Conservation (phyloP, 2,888 invertebrate species). For the Drosophila infuscata region DNA sequence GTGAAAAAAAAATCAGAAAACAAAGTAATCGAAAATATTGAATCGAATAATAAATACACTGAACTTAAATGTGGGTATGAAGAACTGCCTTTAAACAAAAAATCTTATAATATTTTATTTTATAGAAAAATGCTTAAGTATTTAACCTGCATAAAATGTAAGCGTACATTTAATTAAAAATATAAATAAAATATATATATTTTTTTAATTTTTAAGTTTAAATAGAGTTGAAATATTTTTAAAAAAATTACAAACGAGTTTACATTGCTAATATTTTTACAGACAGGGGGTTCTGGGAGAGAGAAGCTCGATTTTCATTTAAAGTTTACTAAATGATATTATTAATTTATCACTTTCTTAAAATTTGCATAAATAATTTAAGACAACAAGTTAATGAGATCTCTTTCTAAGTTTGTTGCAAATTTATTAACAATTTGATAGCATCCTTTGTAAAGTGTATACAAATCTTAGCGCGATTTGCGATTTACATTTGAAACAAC, state of each 20-base stretch:
- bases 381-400: not conserved
- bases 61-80: not conserved
- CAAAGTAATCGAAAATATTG: not conserved
- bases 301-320: not conserved
- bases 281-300: not conserved
- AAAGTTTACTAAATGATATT: not conserved
- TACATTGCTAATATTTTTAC: no score
- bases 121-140: not conserved
- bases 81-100: not conserved
- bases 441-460: not conserved
- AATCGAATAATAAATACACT: conserved; percentile 15
- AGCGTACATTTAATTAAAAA: not conserved
- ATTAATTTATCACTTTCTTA: not conserved
- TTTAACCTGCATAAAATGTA: not conserved
- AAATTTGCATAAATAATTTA: not conserved
- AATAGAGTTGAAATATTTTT: not conserved
- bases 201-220: not conserved
- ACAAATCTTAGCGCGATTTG: conserved; percentile 59
- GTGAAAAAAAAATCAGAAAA: conserved; percentile 47
- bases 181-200: not conserved
- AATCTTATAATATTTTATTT: not conserved
- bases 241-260: not conserved
- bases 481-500: conserved; percentile 75
- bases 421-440: not conserved
- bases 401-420: not conserved